Evolutionary conservation across 1,140 invertebrate species (phyloP), one percentile per base, ranked within the genome.

Genomic region (Apis florea): DNA sequence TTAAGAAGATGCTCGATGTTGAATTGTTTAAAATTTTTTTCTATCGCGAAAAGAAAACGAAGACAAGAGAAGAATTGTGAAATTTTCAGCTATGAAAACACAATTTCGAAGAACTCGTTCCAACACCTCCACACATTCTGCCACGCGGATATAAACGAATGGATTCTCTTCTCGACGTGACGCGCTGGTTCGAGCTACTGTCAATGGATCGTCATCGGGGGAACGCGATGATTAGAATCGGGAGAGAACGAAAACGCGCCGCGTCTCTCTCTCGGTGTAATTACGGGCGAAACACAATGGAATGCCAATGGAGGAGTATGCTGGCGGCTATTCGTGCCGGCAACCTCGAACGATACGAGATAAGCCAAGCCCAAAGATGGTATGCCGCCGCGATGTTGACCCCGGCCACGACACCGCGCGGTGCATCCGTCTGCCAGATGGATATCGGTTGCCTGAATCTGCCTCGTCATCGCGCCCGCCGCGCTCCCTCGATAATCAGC

Each of bases 231-330:
- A 83, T 85, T 85, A 73, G 74, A 71, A 82, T 85, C 70, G 56
- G 66, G 13, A 11, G 9, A 63, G 40, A 49, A 67, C 51, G 70
- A 58, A 85, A 63, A 80, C 73, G 15, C 58, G 82, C 76, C 12
- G 15, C 24, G 59, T 73, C 70, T 31, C 74, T 73, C 77, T 77
- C 82, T 84, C 75, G 64, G 76, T 88, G 85, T 91, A 93, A 92
- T 92, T 92, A 89, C 82, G 85, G 82, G 83, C 61, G 85, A 90
- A 91, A 90, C 78, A 91, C 88, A 90, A 92, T 92, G 89, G 90
- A 92, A 92, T 91, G 88, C 83, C n/a, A n/a, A 86, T 84, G 79
- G 82, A 84, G 89, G 85, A 89, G 91, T 90, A 89, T 87, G 82
- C 88, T 86, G 84, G 51, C 51, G 82, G 85, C 82, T 71, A 49